These are phyloP conservation scores for Folsomia candida DNA, from an alignment of 2,888 invertebrate genomes.

Conservation along the genomic window DNA sequence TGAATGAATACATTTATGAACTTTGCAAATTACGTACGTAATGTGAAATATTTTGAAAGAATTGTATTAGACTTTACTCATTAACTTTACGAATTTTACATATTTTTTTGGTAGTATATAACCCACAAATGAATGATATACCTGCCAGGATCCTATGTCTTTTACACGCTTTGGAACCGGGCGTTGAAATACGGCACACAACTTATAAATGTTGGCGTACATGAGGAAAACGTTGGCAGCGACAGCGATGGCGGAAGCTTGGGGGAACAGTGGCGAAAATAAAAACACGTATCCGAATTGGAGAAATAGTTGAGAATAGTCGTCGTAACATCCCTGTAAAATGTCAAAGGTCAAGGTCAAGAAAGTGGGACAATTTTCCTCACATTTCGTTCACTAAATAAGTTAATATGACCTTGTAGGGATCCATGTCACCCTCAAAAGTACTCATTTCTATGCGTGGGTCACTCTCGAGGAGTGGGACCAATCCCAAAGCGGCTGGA, in stretches of 20 bases:
- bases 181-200: slow-evolving; percentile 20
- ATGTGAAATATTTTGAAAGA: no score
- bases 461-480: slow-evolving; percentile 8
- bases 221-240: slow-evolving; percentile 17
- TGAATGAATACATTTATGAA: no score
- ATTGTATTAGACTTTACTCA: no score
- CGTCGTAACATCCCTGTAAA: slow-evolving; percentile 28
- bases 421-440: slow-evolving; percentile 28
- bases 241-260: slow-evolving; percentile 7
- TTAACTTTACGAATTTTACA: no score
- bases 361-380: background rate
- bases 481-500: background rate
- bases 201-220: slow-evolving; percentile 17
- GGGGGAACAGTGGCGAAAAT: slow-evolving; percentile 24
- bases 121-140: background rate
- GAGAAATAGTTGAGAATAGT: slow-evolving; percentile 23
- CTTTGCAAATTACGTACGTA: no score
- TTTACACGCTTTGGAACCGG: slow-evolving; percentile 16
- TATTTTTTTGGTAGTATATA: no score
- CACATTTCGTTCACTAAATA: background rate
- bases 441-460: slow-evolving; percentile 28
- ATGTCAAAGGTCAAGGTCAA: background rate
- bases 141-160: slow-evolving; percentile 29
- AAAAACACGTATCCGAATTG: slow-evolving; percentile 32
- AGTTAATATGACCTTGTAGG: slow-evolving; percentile 27